phyloP scores from a whole-genome alignment of 2,888 invertebrate genomes.

The Epistrophe eligans region DNA sequence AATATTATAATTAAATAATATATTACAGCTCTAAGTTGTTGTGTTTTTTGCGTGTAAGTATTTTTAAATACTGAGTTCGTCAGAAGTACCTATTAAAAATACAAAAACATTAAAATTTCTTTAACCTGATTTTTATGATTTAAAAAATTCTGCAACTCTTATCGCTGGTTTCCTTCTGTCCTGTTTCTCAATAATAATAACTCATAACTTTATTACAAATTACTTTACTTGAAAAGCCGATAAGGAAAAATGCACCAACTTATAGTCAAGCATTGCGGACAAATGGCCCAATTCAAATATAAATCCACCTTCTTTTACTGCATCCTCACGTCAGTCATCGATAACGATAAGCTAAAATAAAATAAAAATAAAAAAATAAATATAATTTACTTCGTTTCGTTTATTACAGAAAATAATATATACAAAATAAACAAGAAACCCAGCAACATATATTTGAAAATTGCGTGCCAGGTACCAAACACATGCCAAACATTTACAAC shows the following conservation, averaged over 20 bases:
- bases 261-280: slow-evolving; percentile 1
- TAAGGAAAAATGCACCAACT: slow-evolving; percentile 49
- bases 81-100: too few relatives aligned
- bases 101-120: not conserved
- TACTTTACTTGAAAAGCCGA: slow-evolving; percentile 37
- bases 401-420: slow-evolving; percentile 47
- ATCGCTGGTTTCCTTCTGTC: slow-evolving; percentile 16
- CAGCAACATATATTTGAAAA: slow-evolving; percentile 61
- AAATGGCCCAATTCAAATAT: slow-evolving; percentile 56
- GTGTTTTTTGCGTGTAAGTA: too few relatives aligned
- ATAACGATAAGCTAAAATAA: slow-evolving; percentile 37
- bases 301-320: slow-evolving; percentile 9
- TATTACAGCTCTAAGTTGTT: too few relatives aligned
- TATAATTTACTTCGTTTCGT: slow-evolving; percentile 37
- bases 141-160: not conserved
- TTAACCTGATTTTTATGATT: not conserved
- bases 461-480: slow-evolving; percentile 71
- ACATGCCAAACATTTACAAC: slow-evolving; percentile 26
- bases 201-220: slow-evolving; percentile 45
- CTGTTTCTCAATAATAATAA: slow-evolving; percentile 37
- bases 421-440: slow-evolving; percentile 27
- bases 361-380: slow-evolving; percentile 15
- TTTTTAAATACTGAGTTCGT: too few relatives aligned
- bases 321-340: slow-evolving; percentile 52
- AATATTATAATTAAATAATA: too few relatives aligned